Evolutionary conservation across 1,140 invertebrate genomes (phyloP).

Genomic region (Caenorhabditis latens): DNA sequence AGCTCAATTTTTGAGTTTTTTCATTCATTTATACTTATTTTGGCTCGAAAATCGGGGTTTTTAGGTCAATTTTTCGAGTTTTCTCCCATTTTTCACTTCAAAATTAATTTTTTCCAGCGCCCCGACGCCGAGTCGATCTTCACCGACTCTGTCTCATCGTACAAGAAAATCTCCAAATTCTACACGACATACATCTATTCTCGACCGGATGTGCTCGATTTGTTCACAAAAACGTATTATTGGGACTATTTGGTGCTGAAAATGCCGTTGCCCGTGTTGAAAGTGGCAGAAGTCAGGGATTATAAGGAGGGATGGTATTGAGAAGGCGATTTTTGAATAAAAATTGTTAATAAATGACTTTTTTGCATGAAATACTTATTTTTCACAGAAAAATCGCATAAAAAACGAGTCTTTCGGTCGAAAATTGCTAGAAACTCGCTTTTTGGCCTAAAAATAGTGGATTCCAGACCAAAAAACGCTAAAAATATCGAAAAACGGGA

Average conservation of each 20-base stretch:
- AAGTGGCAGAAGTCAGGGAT: constrained; percentile 8
- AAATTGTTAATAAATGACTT: too few relatives aligned
- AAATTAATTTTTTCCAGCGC: background rate
- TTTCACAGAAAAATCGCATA: too few relatives aligned
- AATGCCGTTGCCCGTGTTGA: background rate
- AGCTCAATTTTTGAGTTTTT: too few relatives aligned
- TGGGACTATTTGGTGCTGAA: constrained; percentile 19
- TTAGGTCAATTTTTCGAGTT: too few relatives aligned
- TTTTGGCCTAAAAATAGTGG: too few relatives aligned
- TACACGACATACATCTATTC: constrained; percentile 3
- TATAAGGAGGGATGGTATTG: constrained; percentile 44
- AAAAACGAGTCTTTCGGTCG: too few relatives aligned
- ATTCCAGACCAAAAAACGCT: background rate
- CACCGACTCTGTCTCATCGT: background rate
- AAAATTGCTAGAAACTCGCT: background rate
- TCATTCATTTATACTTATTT: too few relatives aligned
- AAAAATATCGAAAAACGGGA: background rate
- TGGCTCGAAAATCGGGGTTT: too few relatives aligned
- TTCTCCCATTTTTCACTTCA: background rate
- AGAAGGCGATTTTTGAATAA: background rate
- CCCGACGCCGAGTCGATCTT: constrained; percentile 19
- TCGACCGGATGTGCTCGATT: constrained; percentile 4
- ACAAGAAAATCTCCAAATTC: constrained; percentile 22
- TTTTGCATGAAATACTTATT: too few relatives aligned
- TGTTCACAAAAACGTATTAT: constrained; percentile 27